A percentile compares a stretch with the other conserved stretches of the same genome.
These are phyloP conservation scores for Stichopus horrens DNA, from an alignment of 53 echinoderm and acorn worm genomes.

Conservation along the genomic window DNA sequence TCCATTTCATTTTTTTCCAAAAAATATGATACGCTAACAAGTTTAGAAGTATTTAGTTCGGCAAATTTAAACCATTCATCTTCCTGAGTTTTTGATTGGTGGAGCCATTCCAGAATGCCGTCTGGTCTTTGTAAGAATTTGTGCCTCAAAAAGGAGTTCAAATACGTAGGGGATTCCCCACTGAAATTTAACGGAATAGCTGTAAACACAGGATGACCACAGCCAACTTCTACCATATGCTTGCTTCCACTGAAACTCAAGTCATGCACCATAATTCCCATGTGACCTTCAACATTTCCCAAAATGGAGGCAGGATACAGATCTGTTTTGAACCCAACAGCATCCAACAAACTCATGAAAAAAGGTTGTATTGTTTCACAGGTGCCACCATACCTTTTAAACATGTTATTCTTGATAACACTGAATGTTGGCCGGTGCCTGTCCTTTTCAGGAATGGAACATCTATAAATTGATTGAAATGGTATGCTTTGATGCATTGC, in stretches of 20 bases:
- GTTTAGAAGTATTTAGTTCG: neutral
- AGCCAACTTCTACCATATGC: conserved; percentile 40
- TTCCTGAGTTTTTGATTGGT: neutral
- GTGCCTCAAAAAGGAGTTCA: neutral
- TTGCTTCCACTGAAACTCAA: neutral
- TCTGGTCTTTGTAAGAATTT: neutral
- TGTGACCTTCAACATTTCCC: conserved; percentile 4
- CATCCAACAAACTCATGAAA: conserved; percentile 12
- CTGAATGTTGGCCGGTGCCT: neutral
- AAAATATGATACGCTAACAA: neutral
- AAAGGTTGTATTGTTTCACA: conserved; percentile 2
- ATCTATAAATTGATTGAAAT: conserved; percentile 24
- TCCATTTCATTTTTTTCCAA: neutral
- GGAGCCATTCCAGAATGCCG: conserved; percentile 14
- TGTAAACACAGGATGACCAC: conserved; percentile 38
- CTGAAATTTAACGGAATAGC: conserved; percentile 42
- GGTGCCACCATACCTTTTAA: conserved; percentile 4
- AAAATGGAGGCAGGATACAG: neutral
- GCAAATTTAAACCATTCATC: neutral
- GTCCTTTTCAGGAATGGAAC: neutral
- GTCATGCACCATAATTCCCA: neutral
- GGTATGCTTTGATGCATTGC: conserved; percentile 20
- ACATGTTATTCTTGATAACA: conserved; percentile 11
- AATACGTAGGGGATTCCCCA: neutral
- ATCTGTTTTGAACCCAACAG: conserved; percentile 25